A percentile compares a stretch with the other conserved stretches of the same genome.
phyloP scores from a whole-genome alignment of 2,113 vertebrate species.

The Myrmophylax atrothorax region DNA sequence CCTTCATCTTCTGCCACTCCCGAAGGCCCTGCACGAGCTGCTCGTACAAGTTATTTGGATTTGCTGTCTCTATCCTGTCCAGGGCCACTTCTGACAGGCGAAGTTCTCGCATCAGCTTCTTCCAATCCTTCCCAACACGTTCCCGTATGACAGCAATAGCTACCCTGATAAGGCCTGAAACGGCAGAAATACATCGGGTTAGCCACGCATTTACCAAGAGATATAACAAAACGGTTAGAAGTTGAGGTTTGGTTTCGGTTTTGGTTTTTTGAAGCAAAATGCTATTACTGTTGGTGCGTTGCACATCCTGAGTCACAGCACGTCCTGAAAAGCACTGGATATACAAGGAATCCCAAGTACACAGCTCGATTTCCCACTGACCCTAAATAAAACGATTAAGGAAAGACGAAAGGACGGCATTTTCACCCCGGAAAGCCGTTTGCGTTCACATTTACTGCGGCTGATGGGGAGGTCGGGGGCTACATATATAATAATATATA shows the following conservation, averaged over 20 bases:
- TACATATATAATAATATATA: too few relatives aligned
- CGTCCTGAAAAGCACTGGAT: not conserved
- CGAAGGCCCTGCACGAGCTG: constrained; percentile 73
- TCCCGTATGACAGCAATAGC: constrained; percentile 73
- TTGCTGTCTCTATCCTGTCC: constrained; percentile 65
- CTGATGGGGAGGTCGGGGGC: not conserved
- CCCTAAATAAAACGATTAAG: not conserved
- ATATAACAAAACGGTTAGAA: fast-evolving
- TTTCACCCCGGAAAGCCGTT: not conserved
- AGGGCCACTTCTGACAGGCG: constrained; percentile 72
- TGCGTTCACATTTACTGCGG: fast-evolving
- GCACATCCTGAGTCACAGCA: too few relatives aligned
- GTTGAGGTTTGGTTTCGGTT: not conserved
- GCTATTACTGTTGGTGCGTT: not conserved
- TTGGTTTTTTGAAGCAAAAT: not conserved
- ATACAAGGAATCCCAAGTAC: fast-evolving
- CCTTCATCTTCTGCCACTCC: constrained; percentile 75
- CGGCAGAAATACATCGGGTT: not conserved
- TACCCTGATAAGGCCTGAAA: constrained; percentile 72
- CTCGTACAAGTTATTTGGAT: constrained; percentile 70
- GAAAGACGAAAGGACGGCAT: too few relatives aligned
- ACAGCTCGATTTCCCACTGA: fast-evolving
- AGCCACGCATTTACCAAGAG: not conserved
- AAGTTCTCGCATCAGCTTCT: constrained; percentile 76
- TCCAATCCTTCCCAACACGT: constrained; percentile 79